Percentiles rank a stretch among this genome's conserved stretches.
Evolutionary conservation across 2,888 invertebrate species (phyloP).

Genomic region (Drosophila demipolita): DNA sequence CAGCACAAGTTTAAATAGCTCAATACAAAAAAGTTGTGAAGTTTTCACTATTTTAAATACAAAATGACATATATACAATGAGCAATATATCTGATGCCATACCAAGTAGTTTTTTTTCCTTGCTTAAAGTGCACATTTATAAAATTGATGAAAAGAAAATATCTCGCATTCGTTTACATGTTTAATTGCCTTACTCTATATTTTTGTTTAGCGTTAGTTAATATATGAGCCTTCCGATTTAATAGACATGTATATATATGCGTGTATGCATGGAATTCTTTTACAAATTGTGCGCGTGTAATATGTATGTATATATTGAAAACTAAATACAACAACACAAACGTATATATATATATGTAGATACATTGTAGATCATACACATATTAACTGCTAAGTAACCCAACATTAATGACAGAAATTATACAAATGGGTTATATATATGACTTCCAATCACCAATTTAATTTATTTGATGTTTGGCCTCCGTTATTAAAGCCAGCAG

Average conservation of each 20-base stretch:
- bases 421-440: constrained; percentile 26
- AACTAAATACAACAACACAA: constrained; percentile 64
- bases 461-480: constrained; percentile 84
- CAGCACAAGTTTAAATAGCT: constrained; percentile 22
- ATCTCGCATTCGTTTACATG: constrained; percentile 43
- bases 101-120: constrained; percentile 33
- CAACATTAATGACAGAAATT: constrained; percentile 39
- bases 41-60: constrained; percentile 53
- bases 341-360: constrained; percentile 46
- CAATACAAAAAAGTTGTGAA: constrained; percentile 36
- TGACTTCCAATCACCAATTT: constrained; percentile 40
- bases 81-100: constrained; percentile 62
- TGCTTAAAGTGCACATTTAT: constrained; percentile 50
- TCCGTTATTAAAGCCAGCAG: constrained; percentile 84
- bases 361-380: constrained; percentile 58
- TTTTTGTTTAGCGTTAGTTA: constrained; percentile 30
- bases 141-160: constrained; percentile 51
- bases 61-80: constrained; percentile 79
- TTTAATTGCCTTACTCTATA: constrained; percentile 46
- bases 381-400: constrained; percentile 55
- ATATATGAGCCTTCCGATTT: constrained; percentile 31
- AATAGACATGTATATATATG: constrained; percentile 52
- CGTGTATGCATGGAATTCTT: constrained; percentile 37
- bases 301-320: constrained; percentile 34
- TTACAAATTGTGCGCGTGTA: constrained; percentile 57